Percentiles rank a stretch among this genome's conserved stretches.
Conservation (phyloP, 2,113 vertebrate species). For the Mohoua ochrocephala region DNA sequence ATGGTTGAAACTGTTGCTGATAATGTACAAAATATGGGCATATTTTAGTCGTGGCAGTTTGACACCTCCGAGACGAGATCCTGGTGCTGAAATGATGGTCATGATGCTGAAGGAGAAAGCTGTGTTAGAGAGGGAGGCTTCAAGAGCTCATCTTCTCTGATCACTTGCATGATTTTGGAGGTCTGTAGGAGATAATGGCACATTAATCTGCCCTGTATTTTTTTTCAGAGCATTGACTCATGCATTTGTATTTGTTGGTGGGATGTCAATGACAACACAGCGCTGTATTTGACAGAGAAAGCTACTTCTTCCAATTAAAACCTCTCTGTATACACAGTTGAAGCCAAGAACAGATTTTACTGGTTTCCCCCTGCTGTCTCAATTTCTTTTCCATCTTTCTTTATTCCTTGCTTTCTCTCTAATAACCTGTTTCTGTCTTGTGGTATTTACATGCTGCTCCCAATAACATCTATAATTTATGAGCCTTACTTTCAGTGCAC, state of each 20-base stretch:
- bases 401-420: not conserved
- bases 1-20: not conserved
- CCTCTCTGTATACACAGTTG: not conserved
- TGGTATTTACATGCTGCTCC: not conserved
- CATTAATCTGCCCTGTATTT: not conserved
- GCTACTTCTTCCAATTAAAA: not conserved
- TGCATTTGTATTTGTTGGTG: slow-evolving; percentile 7
- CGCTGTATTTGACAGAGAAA: not conserved
- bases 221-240: not conserved
- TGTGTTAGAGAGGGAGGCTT: not conserved
- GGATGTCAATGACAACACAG: not conserved
- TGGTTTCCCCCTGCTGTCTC: not conserved
- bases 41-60: not conserved
- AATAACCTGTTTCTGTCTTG: slow-evolving; percentile 38
- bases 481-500: not conserved
- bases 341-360: not conserved
- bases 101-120: not conserved
- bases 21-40: not conserved
- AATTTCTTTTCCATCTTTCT: not conserved
- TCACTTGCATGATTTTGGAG: not conserved
- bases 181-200: not conserved
- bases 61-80: not conserved
- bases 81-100: not conserved
- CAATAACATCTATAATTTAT: slow-evolving; percentile 26
- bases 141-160: not conserved